These are phyloP conservation scores for Gobiocypris rarus DNA, from an alignment of 2,113 vertebrate genomes.

Conservation along the genomic window DNA sequence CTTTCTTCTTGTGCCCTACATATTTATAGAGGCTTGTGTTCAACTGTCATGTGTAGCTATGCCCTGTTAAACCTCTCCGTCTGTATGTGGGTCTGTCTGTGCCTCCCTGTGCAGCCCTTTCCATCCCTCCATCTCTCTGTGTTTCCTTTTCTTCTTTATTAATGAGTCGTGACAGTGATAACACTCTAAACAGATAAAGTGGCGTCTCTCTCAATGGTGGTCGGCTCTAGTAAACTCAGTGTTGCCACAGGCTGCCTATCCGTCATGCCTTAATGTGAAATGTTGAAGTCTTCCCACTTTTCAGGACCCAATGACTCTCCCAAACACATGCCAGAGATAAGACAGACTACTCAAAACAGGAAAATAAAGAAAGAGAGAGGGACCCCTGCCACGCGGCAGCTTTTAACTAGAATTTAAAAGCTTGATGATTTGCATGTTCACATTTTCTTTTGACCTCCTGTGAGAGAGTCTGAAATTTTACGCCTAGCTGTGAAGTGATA, in stretches of 20 bases:
- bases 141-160: conserved; percentile 8
- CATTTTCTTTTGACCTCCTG: conserved; percentile 54
- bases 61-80: conserved; percentile 22
- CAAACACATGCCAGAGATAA: conserved; percentile 11
- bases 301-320: conserved; percentile 12
- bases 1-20: conserved; percentile 1
- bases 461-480: neutral
- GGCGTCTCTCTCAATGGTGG: conserved; percentile 19
- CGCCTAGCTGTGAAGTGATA: neutral
- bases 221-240: conserved; percentile 1
- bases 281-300: conserved; percentile 17
- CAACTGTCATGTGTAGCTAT: conserved; percentile 8
- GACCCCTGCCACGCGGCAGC: conserved; percentile 54
- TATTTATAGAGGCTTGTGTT: conserved; percentile 20
- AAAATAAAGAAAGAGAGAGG: conserved; percentile 36
- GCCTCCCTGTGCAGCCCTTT: neutral
- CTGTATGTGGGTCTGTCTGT: conserved; percentile 9
- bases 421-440: conserved; percentile 53
- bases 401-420: conserved; percentile 57
- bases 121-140: conserved; percentile 23
- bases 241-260: conserved; percentile 21
- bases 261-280: conserved; percentile 33
- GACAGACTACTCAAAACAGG: neutral
- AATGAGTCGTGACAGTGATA: conserved; percentile 52
- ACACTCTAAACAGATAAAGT: conserved; percentile 48